These are phyloP conservation scores for Morone chrysops DNA, from an alignment of 2,113 vertebrate genomes.

Conservation along the genomic window DNA sequence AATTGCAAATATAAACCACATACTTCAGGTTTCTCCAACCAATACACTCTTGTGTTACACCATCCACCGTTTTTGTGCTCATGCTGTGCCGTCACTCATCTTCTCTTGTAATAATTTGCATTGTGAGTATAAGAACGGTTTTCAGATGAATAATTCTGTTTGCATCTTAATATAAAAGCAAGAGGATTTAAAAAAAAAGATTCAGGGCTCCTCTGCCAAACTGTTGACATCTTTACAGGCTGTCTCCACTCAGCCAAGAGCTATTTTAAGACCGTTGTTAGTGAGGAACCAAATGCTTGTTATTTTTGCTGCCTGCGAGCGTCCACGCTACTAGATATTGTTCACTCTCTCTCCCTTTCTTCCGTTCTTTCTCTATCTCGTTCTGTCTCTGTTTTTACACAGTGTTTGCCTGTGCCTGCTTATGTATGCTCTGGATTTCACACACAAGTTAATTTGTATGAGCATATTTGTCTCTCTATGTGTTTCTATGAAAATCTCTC, in stretches of 20 bases:
- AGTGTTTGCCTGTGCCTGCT: neutral
- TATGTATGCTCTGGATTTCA: slow-evolving; percentile 20
- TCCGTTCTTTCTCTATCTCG: neutral
- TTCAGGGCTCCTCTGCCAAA: slow-evolving; percentile 34
- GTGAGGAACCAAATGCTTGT: slow-evolving; percentile 59
- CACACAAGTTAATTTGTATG: slow-evolving; percentile 15
- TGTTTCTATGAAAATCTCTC: neutral
- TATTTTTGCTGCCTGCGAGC: slow-evolving; percentile 47
- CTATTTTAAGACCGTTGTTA: slow-evolving; percentile 69
- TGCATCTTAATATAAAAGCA: slow-evolving; percentile 35
- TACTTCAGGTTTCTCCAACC: neutral
- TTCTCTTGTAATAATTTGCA: neutral
- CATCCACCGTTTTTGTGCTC: neutral
- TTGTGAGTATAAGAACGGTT: neutral
- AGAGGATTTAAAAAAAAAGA: slow-evolving; percentile 17
- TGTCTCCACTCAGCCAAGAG: slow-evolving; percentile 54
- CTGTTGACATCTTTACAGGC: slow-evolving; percentile 67
- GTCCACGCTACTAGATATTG: neutral
- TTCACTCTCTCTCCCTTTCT: neutral
- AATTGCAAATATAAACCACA: neutral
- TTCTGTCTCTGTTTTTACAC: neutral
- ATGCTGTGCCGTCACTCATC: neutral
- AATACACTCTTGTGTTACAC: neutral
- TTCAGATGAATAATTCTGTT: slow-evolving; percentile 9
- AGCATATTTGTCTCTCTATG: neutral